Conservation (phyloP, 2,797 vertebrate species). For the Coregonus ussuriensis region DNA sequence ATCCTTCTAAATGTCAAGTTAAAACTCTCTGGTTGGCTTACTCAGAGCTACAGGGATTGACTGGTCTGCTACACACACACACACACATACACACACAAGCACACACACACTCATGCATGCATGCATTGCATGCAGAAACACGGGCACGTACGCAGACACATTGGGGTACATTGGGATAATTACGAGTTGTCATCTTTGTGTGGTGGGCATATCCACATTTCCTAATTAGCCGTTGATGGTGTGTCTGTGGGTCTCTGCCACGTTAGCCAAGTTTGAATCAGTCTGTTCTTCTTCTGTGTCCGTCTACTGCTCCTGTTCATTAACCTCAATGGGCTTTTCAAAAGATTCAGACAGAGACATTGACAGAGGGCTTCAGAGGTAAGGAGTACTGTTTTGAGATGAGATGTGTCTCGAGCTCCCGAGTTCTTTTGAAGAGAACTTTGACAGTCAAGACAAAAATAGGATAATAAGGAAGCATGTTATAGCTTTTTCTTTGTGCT, state of each 20-base stretch:
- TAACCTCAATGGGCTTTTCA: conserved; percentile 54
- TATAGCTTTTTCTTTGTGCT: not conserved
- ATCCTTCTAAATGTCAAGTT: conserved; percentile 66
- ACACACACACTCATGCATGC: too few relatives aligned
- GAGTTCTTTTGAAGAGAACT: not conserved
- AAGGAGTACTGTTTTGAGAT: not conserved
- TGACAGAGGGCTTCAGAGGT: conserved; percentile 7
- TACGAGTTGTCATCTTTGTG: conserved; percentile 58
- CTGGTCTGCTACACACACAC: conserved; percentile 26
- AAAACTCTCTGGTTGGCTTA: conserved; percentile 38
- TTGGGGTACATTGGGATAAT: conserved; percentile 45
- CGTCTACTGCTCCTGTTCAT: conserved; percentile 49
- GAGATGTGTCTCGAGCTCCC: not conserved
- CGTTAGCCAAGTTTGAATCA: conserved; percentile 59
- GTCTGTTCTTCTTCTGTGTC: conserved; percentile 26
- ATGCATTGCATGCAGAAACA: too few relatives aligned
- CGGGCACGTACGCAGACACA: not conserved
- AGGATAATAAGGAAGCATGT: not conserved
- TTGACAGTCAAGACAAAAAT: not conserved
- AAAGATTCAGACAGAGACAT: conserved; percentile 27
- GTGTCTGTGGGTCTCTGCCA: conserved; percentile 46
- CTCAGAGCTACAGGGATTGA: conserved; percentile 34
- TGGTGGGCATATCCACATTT: conserved; percentile 60
- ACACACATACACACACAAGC: too few relatives aligned
- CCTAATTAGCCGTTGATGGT: conserved; percentile 54